Percentiles rank a stretch among this genome's conserved stretches.
Evolutionary conservation across 2,888 invertebrate species (phyloP).

Genomic region (Eristalis pertinax): DNA sequence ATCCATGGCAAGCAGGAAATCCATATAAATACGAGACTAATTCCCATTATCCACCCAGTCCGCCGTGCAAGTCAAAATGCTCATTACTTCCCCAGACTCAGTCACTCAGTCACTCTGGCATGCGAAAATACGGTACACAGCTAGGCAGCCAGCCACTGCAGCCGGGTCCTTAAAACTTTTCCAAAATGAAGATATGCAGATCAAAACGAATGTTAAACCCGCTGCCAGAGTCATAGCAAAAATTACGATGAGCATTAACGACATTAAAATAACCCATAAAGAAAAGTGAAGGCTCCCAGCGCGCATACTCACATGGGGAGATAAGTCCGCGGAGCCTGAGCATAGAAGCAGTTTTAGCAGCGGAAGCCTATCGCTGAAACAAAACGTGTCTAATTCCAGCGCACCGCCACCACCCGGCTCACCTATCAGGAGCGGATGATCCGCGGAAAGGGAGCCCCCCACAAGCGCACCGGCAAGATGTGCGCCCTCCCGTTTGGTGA

Average conservation of each 20-base stretch:
- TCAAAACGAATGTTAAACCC: constrained; percentile 73
- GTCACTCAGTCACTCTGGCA: not conserved
- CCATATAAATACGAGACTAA: constrained; percentile 12
- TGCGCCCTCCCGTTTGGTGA: constrained; percentile 32
- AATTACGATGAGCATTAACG: constrained; percentile 81
- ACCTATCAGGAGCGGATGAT: constrained; percentile 53
- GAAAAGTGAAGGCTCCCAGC: constrained; percentile 64
- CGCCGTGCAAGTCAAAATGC: constrained; percentile 23
- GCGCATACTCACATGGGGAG: constrained; percentile 49
- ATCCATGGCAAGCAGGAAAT: not conserved
- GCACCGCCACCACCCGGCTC: constrained; percentile 17
- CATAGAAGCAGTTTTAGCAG: constrained; percentile 23
- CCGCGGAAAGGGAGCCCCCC: constrained; percentile 7
- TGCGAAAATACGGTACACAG: constrained; percentile 30
- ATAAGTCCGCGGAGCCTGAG: constrained; percentile 41
- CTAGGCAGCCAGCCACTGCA: not conserved
- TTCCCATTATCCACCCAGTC: not conserved
- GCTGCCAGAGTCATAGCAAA: constrained; percentile 73
- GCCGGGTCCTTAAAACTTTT: constrained; percentile 24
- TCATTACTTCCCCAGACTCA: constrained; percentile 40
- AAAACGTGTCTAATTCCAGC: constrained; percentile 70
- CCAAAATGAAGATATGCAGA: constrained; percentile 81
- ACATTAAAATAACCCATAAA: constrained; percentile 78
- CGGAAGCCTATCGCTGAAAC: constrained; percentile 70
- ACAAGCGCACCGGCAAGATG: not conserved